A percentile compares a stretch with the other conserved stretches of the same genome.
Evolutionary conservation across 2,888 invertebrate genomes (phyloP).

Genomic region (Heliconius ismenius): DNA sequence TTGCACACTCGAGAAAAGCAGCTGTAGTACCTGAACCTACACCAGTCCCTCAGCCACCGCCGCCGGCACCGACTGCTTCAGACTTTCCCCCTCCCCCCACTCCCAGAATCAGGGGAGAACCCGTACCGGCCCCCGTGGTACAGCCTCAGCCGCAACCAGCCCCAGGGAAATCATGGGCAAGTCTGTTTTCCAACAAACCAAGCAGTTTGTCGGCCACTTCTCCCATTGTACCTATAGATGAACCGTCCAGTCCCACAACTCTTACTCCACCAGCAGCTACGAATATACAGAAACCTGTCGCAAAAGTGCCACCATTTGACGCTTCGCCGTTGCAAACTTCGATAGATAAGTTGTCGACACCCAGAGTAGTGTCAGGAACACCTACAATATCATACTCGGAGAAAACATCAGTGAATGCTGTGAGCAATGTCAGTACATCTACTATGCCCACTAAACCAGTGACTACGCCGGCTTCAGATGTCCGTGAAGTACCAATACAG

Average conservation of each 20-base stretch:
- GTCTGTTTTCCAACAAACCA: constrained; percentile 81
- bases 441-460: constrained; percentile 51
- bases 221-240: constrained; percentile 55
- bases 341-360: constrained; percentile 58
- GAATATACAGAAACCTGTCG: constrained; percentile 80
- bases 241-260: constrained; percentile 63
- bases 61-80: constrained; percentile 76
- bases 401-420: constrained; percentile 67
- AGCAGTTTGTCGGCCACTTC: constrained; percentile 49
- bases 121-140: constrained; percentile 59
- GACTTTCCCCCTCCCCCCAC: constrained; percentile 79
- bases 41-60: constrained; percentile 69
- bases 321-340: constrained; percentile 68
- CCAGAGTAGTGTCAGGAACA: constrained; percentile 47
- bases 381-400: constrained; percentile 64
- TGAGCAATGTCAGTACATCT: constrained; percentile 53
- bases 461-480: constrained; percentile 49
- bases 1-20: constrained; percentile 71
- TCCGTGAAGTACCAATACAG: constrained; percentile 52
- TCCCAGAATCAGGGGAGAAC: constrained; percentile 69
- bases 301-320: constrained; percentile 83
- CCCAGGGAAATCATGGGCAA: constrained; percentile 85
- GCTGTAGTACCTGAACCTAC: constrained; percentile 60
- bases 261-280: constrained; percentile 55
- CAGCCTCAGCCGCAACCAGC: constrained; percentile 70